Evolutionary conservation across 2,888 invertebrate genomes (phyloP).

Genomic region (Zootermopsis nevadensis): DNA sequence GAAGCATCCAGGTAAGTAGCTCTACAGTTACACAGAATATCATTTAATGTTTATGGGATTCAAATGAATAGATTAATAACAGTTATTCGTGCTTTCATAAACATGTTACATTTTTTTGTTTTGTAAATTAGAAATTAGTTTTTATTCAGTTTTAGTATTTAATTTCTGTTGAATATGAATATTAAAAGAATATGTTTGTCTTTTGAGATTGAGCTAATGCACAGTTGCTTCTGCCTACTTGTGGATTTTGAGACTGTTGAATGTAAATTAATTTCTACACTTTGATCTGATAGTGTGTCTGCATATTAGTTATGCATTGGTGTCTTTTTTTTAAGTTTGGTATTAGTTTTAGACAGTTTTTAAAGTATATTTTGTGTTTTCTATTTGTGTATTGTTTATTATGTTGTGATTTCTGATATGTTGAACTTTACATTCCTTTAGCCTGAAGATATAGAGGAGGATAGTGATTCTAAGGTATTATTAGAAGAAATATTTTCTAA

Average conservation of each 20-base stretch:
- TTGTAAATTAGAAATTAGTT: background rate
- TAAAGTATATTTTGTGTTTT: conserved; percentile 23
- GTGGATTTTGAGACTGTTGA: background rate
- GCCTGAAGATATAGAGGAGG: conserved; percentile 54
- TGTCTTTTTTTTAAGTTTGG: background rate
- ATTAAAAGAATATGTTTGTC: background rate
- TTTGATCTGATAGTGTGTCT: no score
- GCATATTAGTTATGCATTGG: background rate
- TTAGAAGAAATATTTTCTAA: background rate
- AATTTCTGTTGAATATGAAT: background rate
- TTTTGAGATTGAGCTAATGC: background rate
- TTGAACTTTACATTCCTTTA: conserved; percentile 45
- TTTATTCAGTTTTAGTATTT: background rate
- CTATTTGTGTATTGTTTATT: conserved; percentile 48
- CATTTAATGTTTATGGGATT: background rate
- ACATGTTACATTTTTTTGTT: conserved; percentile 29
- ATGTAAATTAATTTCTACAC: conserved; percentile 14
- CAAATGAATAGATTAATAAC: no score
- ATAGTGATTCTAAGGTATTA: conserved; percentile 55
- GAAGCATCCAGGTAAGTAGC: conserved; percentile 59
- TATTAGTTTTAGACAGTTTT: background rate
- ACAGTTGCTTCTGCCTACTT: conserved; percentile 2
- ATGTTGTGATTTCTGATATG: conserved; percentile 45
- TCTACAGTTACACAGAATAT: background rate
- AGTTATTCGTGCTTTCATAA: background rate